phyloP scores from a whole-genome alignment of 1,140 invertebrate genomes.

The Caenorhabditis tropicalis region DNA sequence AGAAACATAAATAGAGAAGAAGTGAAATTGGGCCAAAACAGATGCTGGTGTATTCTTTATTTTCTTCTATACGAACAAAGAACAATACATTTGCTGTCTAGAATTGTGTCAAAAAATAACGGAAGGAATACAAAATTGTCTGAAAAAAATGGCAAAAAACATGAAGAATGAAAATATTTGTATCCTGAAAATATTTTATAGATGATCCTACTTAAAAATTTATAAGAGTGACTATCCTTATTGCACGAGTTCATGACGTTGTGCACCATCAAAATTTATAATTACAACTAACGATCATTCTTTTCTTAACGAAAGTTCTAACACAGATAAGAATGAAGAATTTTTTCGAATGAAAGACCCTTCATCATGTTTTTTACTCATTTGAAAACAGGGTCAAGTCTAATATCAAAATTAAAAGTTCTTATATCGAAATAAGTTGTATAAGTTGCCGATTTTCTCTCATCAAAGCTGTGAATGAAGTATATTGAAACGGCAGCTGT shows the following conservation, averaged over 20 bases:
- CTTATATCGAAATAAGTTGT: too few species aligned
- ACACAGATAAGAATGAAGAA: too few species aligned
- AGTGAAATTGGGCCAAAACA: constrained; percentile 1
- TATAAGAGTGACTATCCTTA: background rate
- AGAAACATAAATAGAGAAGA: background rate
- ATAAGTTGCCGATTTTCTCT: too few species aligned
- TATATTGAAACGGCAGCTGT: background rate
- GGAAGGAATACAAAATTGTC: too few species aligned
- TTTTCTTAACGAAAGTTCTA: too few species aligned
- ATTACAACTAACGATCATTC: background rate
- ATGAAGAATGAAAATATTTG: background rate
- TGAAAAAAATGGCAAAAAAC: background rate
- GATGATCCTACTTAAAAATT: constrained; percentile 12
- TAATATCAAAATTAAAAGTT: too few species aligned
- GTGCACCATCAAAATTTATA: too few species aligned
- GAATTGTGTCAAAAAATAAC: too few species aligned
- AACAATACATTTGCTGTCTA: background rate
- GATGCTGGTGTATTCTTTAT: constrained; percentile 5
- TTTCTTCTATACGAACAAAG: background rate
- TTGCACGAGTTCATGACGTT: background rate
- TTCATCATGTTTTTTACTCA: too few species aligned
- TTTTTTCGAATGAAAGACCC: too few species aligned
- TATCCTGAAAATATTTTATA: background rate
- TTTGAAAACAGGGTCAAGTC: too few species aligned
- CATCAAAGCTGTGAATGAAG: too few species aligned